Evolutionary conservation across 2,888 invertebrate genomes (phyloP).

Genomic region (Agrotis segetum): DNA sequence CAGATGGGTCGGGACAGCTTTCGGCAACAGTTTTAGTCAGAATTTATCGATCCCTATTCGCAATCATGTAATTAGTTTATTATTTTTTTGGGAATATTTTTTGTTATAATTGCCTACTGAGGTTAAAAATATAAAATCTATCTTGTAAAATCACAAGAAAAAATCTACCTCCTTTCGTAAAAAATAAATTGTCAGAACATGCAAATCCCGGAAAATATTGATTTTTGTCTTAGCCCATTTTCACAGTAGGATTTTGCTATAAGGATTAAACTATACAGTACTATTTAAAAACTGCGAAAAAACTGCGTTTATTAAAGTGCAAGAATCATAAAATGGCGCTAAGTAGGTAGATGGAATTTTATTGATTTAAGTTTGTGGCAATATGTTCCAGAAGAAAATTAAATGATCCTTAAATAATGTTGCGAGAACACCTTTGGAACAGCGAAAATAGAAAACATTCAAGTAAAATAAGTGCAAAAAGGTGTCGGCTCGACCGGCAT

Average conservation of each 20-base stretch:
- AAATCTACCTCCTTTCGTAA: not conserved
- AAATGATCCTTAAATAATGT: not conserved
- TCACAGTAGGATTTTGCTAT: not conserved
- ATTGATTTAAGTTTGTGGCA: not conserved
- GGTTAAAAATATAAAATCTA: not conserved
- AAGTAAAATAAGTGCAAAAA: slow-evolving; percentile 55
- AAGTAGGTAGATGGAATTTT: slow-evolving; percentile 31
- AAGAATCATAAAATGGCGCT: not conserved
- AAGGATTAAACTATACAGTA: not conserved
- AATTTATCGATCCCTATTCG: not conserved
- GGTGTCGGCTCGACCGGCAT: slow-evolving; percentile 41
- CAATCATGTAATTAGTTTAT: no score
- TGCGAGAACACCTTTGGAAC: not conserved
- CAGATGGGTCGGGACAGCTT: slow-evolving; percentile 15
- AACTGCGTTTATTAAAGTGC: not conserved
- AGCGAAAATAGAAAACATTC: slow-evolving; percentile 41
- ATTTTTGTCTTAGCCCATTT: slow-evolving; percentile 25
- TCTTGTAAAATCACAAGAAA: not conserved
- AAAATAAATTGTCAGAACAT: not conserved
- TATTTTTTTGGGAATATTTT: not conserved
- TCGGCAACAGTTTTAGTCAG: not conserved
- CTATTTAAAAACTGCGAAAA: not conserved
- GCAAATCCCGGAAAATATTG: not conserved
- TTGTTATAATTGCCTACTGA: not conserved
- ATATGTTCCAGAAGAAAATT: slow-evolving; percentile 4